phyloP scores from a whole-genome alignment of 2,113 vertebrate genomes.

The Dasypus novemcinctus region DNA sequence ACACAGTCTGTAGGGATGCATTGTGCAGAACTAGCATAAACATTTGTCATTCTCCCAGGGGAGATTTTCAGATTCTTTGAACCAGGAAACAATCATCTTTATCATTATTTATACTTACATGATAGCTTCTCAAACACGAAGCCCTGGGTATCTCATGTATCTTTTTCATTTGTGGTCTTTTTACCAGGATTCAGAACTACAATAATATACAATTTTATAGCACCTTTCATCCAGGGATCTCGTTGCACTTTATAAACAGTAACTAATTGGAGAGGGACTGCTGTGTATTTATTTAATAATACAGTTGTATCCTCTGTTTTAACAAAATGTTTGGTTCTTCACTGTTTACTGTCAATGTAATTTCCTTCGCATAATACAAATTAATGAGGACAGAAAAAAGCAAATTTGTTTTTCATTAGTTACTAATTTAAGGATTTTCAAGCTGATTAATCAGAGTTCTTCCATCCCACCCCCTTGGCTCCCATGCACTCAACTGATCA shows the following conservation, averaged over 20 bases:
- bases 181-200: not conserved
- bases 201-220: not conserved
- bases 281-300: constrained; percentile 66
- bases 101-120: not conserved
- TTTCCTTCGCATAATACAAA: constrained; percentile 73
- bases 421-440: constrained; percentile 67
- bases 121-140: not conserved
- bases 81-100: not conserved
- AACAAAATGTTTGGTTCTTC: constrained; percentile 69
- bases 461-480: not conserved
- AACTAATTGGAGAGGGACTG: constrained; percentile 54
- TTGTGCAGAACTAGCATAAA: not conserved
- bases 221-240: constrained; percentile 18
- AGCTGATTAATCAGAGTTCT: constrained; percentile 61
- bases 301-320: constrained; percentile 56
- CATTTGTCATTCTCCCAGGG: constrained; percentile 27
- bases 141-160: not conserved
- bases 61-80: not conserved
- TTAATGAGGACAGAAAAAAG: constrained; percentile 72
- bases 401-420: constrained; percentile 72
- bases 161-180: constrained; percentile 23
- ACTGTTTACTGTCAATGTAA: constrained; percentile 71
- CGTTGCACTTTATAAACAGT: constrained; percentile 46
- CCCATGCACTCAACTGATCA: not conserved
- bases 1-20: not conserved